Evolutionary conservation across 2,113 vertebrate genomes (phyloP).

Genomic region (Artemisiospiza belli): DNA sequence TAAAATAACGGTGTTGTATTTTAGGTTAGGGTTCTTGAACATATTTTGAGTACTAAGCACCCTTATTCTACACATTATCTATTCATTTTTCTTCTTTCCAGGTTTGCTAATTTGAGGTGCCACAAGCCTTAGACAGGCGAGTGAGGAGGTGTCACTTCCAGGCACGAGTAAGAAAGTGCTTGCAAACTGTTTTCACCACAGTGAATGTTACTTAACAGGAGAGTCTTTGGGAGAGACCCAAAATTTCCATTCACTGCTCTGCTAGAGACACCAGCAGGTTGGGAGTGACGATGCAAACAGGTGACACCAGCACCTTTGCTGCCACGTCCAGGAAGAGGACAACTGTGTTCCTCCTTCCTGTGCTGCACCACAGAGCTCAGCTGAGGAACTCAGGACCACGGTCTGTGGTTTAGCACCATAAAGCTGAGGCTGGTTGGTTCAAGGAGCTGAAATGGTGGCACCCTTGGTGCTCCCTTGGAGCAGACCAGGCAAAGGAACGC

Average conservation of each 20-base stretch:
- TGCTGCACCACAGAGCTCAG: not conserved
- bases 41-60: not conserved
- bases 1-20: not conserved
- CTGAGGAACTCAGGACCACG: not conserved
- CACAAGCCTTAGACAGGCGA: not conserved
- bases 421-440: not conserved
- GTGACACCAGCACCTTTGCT: not conserved
- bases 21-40: not conserved
- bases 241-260: accelerated
- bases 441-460: not conserved
- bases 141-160: not conserved
- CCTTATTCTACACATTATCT: not conserved
- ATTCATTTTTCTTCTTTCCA: not conserved
- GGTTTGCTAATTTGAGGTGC: not conserved
- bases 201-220: not conserved
- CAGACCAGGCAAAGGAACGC: accelerated
- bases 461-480: not conserved
- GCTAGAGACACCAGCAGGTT: not conserved
- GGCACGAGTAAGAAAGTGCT: not conserved
- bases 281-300: not conserved
- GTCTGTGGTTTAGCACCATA: not conserved
- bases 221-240: not conserved
- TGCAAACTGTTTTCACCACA: not conserved
- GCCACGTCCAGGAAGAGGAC: accelerated
- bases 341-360: not conserved